Base-by-base conservation (phyloP, 2,888 invertebrate genomes). In the Fragum fragum region DNA sequence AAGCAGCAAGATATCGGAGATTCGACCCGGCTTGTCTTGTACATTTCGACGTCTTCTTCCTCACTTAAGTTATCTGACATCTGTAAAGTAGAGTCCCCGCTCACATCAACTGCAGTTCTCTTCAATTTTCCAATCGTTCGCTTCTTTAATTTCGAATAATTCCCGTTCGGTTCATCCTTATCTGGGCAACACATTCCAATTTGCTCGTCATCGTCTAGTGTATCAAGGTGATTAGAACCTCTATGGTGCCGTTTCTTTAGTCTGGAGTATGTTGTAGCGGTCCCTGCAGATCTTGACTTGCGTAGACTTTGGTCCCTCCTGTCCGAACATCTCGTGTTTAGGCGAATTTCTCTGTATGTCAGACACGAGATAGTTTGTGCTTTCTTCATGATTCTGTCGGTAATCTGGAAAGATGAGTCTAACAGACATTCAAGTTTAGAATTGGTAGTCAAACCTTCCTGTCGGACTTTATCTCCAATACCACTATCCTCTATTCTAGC, bases 1-100 rank as follows among this genome's bases (percentile, higher is more conserved):
- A 23, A 21, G 23, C 57, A 57, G 57, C 57, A 57, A 1, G 57
- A 57, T 26, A 57, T 57, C 11, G 57, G 57, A 57, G 57, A 57
- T 23, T 57, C 57, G 2, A 57, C 26, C n/a, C 26, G 11, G 26
- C n/a, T 23, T 2, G 11, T 6, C 28, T 14, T n/a, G 57, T 11
- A 11, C 23, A 6, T 57, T 3, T 9, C 3, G 9, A 7, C 26
- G 23, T 57, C 57, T 57, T 5, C 26, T 9, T 57, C 26, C 23
- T 28, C 57, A 26, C 5, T n/a, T 5, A 28, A 57, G 6, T 5
- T 57, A 3, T 57, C 57, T 11, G 11, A 5, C 28, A 57, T n/a
- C 11, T 26, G 2, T 23, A 7, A 21, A 5, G 6, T 57, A 21
- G 57, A 57, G 3, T 57, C 57, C 3, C 23, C 57, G 1, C 11